Evolutionary conservation across 92 coral and sea anemone genomes (phyloP), one percentile per base, ranked within the genome.

Genomic region (Zoanthus solanderi): DNA sequence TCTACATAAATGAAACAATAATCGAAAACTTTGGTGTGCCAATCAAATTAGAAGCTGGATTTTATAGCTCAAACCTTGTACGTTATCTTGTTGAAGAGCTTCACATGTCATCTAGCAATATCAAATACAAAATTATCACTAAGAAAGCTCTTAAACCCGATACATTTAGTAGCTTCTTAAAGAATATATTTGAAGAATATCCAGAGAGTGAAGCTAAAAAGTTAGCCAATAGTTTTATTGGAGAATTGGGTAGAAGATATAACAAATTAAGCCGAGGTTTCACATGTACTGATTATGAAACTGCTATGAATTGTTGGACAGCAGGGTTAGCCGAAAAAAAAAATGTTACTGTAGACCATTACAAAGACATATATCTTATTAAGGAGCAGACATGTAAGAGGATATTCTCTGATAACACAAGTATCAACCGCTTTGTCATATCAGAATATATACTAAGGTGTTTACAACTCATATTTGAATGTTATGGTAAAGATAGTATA

Each of bases 201-300:
- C 66, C 73, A 10, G 88, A 90, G 37, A 14, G 56, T 14, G 76
- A 78, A 12, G 90, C 90, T 1, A 90, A 90, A 30, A 86, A 32
- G n/a, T 16, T 90, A 5, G 90, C 93, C 0, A 90, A 90, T 47
- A 71, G 76, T 12, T 90, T 80, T 45, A 87, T 87, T 30, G 93
- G 88, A 0, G 67, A 72, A 2, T 61, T 90, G 2, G 92, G 87
- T 3, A 37, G 79, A 23, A 85, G 63, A 72, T 90, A 90, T 14
- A 57, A 86, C 23, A 54, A 72, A 4, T 69, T 47, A 9, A 79
- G 67, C 23, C 82, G 71, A 0, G 87, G 92, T 0, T 85, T 90
- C 58, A 90, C 93, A 0, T 84, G 71, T 11, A 61, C 84, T 0
- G 77, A 75, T 5, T 89, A 83, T 57, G 83, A 86, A 1, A 85